phyloP scores from a whole-genome alignment of 2,113 vertebrate species.

The Catharus minimus region DNA sequence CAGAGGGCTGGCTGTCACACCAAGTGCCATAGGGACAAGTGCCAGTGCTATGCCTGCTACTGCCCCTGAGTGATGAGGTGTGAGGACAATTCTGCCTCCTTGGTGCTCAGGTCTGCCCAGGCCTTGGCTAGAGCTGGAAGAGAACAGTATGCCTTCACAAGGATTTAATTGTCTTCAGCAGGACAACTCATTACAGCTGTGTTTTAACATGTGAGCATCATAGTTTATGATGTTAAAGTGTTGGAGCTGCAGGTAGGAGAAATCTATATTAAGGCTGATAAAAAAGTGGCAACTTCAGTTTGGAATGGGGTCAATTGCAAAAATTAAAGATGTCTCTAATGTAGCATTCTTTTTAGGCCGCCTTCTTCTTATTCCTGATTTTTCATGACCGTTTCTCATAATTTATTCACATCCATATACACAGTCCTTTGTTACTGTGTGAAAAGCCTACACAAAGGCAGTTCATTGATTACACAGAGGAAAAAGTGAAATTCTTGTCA shows the following conservation, averaged over 20 bases:
- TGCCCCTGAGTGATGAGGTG: neutral
- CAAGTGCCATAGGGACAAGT: fast-evolving
- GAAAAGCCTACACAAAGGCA: neutral
- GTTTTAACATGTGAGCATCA: neutral
- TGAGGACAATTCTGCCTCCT: neutral
- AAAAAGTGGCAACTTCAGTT: neutral
- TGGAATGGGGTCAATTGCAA: neutral
- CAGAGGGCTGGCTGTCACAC: neutral
- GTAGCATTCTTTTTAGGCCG: neutral
- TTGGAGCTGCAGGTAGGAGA: neutral
- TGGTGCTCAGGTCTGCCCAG: neutral
- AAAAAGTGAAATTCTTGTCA: neutral
- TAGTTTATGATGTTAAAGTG: neutral
- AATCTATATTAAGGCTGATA: neutral
- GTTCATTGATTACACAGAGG: neutral
- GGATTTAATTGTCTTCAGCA: neutral
- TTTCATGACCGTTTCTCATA: neutral
- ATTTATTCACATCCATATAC: neutral
- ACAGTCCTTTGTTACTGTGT: neutral
- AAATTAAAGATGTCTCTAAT: neutral
- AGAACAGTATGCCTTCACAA: neutral
- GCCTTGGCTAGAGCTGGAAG: neutral
- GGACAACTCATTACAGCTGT: neutral
- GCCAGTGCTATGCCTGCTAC: fast-evolving
- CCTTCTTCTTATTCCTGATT: neutral